phyloP scores from a whole-genome alignment of 2,888 invertebrate genomes.

The Muscina levida region DNA sequence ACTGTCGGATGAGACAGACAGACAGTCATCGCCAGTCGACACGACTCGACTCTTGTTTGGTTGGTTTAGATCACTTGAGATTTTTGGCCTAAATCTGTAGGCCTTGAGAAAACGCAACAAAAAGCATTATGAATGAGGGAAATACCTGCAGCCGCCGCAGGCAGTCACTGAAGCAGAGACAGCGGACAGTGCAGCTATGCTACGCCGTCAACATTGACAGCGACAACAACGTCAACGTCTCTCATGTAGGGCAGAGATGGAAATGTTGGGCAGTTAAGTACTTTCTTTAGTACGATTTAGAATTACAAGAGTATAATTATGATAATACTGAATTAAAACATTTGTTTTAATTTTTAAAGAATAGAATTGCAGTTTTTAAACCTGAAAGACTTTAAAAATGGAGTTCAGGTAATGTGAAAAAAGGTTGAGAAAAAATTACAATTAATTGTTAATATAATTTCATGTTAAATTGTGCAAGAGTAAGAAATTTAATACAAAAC shows the following conservation, averaged over 20 bases:
- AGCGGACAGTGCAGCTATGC: not conserved
- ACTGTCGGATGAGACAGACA: constrained; percentile 28
- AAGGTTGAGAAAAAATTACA: too few species aligned
- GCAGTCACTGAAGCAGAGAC: constrained; percentile 19
- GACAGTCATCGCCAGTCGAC: constrained; percentile 27
- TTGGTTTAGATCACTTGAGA: constrained; percentile 68
- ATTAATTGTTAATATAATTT: too few species aligned
- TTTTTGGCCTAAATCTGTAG: constrained; percentile 70
- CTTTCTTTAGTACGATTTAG: not conserved
- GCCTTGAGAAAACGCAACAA: constrained; percentile 68
- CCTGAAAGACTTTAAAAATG: too few species aligned
- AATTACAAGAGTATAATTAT: too few species aligned
- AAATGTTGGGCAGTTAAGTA: not conserved
- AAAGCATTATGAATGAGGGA: constrained; percentile 54
- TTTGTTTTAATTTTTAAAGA: too few species aligned
- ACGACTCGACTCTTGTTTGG: constrained; percentile 62
- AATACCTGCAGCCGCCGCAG: constrained; percentile 54
- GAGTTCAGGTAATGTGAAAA: too few species aligned
- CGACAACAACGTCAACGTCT: constrained; percentile 21
- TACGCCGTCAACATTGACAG: not conserved
- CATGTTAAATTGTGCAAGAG: too few species aligned
- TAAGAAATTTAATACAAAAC: too few species aligned
- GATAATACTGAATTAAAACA: too few species aligned
- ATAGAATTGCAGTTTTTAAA: too few species aligned
- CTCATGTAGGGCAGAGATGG: constrained; percentile 24